A percentile compares a stretch with the other conserved stretches of the same genome.
Conservation (phyloP, 2,113 vertebrate genomes). For the Tragelaphus strepsiceros region DNA sequence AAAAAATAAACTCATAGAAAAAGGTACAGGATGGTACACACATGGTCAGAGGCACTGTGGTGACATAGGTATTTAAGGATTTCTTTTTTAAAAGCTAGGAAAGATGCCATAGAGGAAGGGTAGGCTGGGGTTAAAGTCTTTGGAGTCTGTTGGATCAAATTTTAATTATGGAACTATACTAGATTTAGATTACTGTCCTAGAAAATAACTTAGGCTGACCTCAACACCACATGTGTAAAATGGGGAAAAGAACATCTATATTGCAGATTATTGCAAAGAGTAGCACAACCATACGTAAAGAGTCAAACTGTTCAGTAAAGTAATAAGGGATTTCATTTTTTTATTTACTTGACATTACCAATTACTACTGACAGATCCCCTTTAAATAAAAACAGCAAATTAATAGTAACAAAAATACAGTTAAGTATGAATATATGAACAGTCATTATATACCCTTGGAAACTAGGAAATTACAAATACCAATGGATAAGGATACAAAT, state of each 20-base stretch:
- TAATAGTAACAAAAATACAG: not conserved
- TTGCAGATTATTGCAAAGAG: constrained; percentile 21
- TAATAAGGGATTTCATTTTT: not conserved
- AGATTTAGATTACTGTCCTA: not conserved
- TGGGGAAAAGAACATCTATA: not conserved
- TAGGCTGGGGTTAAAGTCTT: not conserved
- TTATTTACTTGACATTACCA: constrained; percentile 7
- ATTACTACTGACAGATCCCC: not conserved
- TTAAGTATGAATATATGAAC: not conserved
- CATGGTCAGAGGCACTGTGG: not conserved
- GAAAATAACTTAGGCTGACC: constrained; percentile 20
- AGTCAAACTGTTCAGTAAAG: not conserved
- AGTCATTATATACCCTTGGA: not conserved
- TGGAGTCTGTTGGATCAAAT: not conserved
- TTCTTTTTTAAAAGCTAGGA: constrained; percentile 8
- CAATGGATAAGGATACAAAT: constrained; percentile 8
- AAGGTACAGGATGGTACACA: not conserved
- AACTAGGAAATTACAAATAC: constrained; percentile 18
- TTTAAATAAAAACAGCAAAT: constrained; percentile 17
- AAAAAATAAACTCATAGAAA: not conserved
- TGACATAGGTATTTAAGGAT: not conserved
- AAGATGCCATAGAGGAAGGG: not conserved
- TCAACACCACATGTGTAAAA: not conserved
- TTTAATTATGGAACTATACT: constrained; percentile 7
- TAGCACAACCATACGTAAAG: not conserved